Evolutionary conservation across 2,113 vertebrate genomes (phyloP).

Genomic region (Leptobrachium leishanense): DNA sequence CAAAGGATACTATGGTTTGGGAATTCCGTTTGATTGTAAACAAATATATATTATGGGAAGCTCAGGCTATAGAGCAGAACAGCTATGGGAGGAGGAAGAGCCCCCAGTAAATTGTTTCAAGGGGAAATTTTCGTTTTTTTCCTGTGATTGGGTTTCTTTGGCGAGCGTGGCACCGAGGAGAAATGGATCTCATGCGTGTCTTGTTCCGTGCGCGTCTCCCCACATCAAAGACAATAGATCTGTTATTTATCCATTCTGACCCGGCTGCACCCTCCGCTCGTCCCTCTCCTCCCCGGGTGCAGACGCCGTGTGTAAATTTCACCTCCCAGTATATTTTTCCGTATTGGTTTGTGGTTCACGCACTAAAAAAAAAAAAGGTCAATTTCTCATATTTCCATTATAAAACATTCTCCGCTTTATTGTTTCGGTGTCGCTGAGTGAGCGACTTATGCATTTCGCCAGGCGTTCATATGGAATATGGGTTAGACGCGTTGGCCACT

Average conservation of each 20-base stretch:
- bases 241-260: background rate
- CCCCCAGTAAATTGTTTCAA: no score
- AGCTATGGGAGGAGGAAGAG: no score
- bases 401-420: background rate
- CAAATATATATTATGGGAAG: conserved; percentile 3
- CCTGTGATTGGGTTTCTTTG: no score
- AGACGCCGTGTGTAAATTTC: background rate
- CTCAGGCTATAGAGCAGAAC: background rate
- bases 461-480: background rate
- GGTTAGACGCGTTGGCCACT: background rate
- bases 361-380: background rate
- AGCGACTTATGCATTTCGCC: background rate
- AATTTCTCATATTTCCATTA: background rate
- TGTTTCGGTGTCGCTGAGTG: background rate
- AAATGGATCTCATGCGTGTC: no score
- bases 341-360: background rate
- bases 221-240: background rate
- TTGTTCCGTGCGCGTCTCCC: background rate
- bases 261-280: background rate
- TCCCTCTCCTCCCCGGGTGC: background rate
- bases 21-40: conserved; percentile 16
- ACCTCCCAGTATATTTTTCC: background rate
- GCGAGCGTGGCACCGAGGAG: no score
- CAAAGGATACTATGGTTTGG: background rate
- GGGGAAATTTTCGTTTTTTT: no score